Evolutionary conservation across 2,888 invertebrate genomes (phyloP).

Genomic region (Smittia sp.): DNA sequence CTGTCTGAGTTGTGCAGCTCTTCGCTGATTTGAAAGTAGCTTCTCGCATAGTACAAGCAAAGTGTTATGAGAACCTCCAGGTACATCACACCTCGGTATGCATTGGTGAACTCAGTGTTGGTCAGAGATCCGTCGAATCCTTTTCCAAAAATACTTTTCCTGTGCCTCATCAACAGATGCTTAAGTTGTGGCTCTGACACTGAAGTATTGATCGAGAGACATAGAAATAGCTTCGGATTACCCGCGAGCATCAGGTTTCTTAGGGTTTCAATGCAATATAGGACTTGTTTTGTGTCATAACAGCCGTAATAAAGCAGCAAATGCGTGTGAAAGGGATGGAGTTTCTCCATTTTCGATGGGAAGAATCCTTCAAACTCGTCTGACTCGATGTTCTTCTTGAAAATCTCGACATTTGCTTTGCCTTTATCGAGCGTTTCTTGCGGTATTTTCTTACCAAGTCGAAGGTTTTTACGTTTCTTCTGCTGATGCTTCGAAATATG

Average conservation of each 20-base stretch:
- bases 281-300: constrained; percentile 70
- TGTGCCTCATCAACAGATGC: constrained; percentile 66
- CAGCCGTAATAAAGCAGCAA: constrained; percentile 77
- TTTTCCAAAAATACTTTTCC: constrained; percentile 73
- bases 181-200: constrained; percentile 57
- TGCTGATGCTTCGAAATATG: neutral
- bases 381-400: constrained; percentile 48
- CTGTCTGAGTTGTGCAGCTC: constrained; percentile 46
- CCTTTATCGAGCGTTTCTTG: constrained; percentile 52
- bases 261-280: constrained; percentile 73
- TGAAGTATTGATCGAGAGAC: constrained; percentile 72
- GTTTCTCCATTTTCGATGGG: constrained; percentile 45
- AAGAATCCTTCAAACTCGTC: constrained; percentile 42
- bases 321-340: constrained; percentile 79
- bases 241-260: constrained; percentile 65
- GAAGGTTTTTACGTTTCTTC: neutral
- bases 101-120: constrained; percentile 63
- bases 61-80: constrained; percentile 73
- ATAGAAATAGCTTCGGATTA: constrained; percentile 70
- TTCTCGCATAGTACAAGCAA: constrained; percentile 76
- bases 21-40: constrained; percentile 57
- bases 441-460: constrained; percentile 42
- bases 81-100: constrained; percentile 74
- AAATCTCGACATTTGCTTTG: constrained; percentile 53
- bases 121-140: constrained; percentile 63